Conservation (phyloP, 1,140 invertebrate species). For the Microplitis demolitor region DNA sequence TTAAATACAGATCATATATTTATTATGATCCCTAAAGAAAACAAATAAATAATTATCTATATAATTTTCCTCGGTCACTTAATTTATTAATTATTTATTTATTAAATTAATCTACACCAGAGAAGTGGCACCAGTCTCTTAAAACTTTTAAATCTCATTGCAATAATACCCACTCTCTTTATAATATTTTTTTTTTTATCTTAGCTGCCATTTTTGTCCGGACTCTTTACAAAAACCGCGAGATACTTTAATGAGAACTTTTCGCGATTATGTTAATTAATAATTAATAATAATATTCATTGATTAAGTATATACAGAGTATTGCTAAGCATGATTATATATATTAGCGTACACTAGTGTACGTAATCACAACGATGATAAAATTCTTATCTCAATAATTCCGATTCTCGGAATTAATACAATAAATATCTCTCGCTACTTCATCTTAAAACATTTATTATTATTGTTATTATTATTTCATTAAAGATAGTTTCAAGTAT, state of each 20-base stretch:
- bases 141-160: too few species aligned
- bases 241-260: too few species aligned
- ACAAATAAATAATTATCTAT: slow-evolving; percentile 61
- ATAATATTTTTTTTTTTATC: not conserved
- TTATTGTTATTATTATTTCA: not conserved
- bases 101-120: too few species aligned
- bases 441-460: not conserved
- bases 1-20: slow-evolving; percentile 23
- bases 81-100: not conserved
- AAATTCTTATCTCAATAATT: slow-evolving; percentile 40
- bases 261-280: too few species aligned
- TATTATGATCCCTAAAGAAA: slow-evolving; percentile 43
- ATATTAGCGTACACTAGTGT: slow-evolving; percentile 57
- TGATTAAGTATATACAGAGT: slow-evolving; percentile 58
- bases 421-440: slow-evolving; percentile 8
- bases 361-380: slow-evolving; percentile 61
- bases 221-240: too few species aligned
- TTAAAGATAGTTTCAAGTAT: not conserved
- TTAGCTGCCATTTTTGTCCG: not conserved
- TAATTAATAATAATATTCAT: slow-evolving; percentile 40
- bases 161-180: not conserved
- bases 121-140: too few species aligned
- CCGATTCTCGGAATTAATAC: not conserved
- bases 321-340: slow-evolving; percentile 57
- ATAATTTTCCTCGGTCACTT: slow-evolving; percentile 40